Percentiles rank a stretch among this genome's conserved stretches.
Conservation (phyloP, 2,888 invertebrate species). For the Hyles lineata region DNA sequence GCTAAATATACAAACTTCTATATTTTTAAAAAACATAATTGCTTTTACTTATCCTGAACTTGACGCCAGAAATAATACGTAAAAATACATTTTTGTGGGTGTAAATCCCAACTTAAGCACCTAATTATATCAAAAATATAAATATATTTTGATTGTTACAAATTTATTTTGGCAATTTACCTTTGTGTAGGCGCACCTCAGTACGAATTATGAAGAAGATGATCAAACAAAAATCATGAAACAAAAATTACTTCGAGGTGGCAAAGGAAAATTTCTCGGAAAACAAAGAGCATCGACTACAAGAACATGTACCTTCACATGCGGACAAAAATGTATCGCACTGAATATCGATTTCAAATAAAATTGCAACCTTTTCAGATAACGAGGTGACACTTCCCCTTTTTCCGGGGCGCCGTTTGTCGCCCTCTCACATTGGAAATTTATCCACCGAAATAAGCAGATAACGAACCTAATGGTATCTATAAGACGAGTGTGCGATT, state of each 20-base stretch:
- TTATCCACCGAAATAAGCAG: slow-evolving; percentile 83
- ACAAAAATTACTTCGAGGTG: background rate
- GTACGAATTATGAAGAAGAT: background rate
- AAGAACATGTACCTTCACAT: slow-evolving; percentile 50
- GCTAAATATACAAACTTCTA: too few relatives aligned
- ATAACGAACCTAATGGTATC: slow-evolving; percentile 80
- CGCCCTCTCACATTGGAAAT: slow-evolving; percentile 76
- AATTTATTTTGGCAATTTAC: background rate
- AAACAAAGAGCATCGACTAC: slow-evolving; percentile 48
- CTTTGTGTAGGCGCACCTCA: background rate
- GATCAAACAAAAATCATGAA: too few relatives aligned
- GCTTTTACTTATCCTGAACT: too few relatives aligned
- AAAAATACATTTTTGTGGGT: background rate
- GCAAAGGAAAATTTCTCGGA: background rate
- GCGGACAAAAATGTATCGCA: slow-evolving; percentile 64
- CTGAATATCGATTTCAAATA: slow-evolving; percentile 85
- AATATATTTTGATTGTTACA: background rate
- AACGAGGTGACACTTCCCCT: slow-evolving; percentile 84
- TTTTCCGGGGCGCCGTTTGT: slow-evolving; percentile 71
- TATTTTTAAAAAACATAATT: too few relatives aligned
- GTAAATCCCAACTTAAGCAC: background rate
- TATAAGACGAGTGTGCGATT: slow-evolving; percentile 62
- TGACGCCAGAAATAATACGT: too few relatives aligned
- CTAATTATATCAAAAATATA: background rate
- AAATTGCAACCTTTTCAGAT: slow-evolving; percentile 85